A percentile compares a stretch with the other conserved stretches of the same genome.
These are phyloP conservation scores for Sebastiscus albofasciatus DNA, from an alignment of 2,797 vertebrate species.

Conservation along the genomic window DNA sequence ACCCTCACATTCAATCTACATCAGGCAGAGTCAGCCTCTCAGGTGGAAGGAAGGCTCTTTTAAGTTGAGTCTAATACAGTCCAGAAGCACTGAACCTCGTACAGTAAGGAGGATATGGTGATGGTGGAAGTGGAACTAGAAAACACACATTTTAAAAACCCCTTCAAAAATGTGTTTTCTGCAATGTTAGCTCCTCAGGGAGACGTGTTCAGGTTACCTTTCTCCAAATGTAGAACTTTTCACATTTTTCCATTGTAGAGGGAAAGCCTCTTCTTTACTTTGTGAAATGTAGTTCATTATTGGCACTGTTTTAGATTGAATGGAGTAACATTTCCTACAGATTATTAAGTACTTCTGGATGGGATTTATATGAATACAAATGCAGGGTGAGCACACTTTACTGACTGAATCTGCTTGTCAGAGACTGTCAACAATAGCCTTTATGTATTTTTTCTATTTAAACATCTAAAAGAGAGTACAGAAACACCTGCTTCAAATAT, in stretches of 20 bases:
- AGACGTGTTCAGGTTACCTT: not conserved
- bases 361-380: not conserved
- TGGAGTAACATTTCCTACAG: not conserved
- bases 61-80: not conserved
- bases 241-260: not conserved
- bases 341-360: not conserved
- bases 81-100: not conserved
- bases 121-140: constrained; percentile 61
- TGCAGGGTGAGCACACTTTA: not conserved
- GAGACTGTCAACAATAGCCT: not conserved
- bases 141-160: constrained; percentile 43
- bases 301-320: not conserved
- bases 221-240: not conserved
- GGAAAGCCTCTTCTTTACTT: not conserved
- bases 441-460: not conserved
- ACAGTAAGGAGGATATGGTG: constrained; percentile 30
- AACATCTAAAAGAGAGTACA: not conserved
- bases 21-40: not conserved
- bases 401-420: not conserved
- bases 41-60: not conserved
- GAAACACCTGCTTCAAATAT: not conserved
- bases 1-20: not conserved
- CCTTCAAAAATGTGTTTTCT: not conserved
- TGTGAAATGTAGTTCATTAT: not conserved
- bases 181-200: not conserved